Conservation (phyloP, 2,113 vertebrate genomes). For the Trochalopteron elliotii region DNA sequence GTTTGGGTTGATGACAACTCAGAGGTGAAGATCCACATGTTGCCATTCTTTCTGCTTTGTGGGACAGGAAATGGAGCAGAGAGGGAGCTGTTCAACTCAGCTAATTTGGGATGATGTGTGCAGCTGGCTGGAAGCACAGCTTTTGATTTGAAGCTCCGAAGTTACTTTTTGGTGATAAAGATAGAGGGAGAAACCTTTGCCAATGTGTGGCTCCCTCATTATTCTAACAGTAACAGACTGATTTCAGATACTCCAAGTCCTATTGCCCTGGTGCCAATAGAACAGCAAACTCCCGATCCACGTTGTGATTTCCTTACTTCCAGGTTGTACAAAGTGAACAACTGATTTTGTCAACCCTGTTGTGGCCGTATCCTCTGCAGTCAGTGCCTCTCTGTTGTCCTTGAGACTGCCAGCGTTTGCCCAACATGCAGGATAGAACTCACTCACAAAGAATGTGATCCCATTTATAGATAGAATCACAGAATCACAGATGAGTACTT, state of each 20-base stretch:
- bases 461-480: not conserved
- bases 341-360: not conserved
- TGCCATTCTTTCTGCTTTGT: not conserved
- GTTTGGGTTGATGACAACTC: not conserved
- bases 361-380: not conserved
- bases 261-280: not conserved
- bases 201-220: not conserved
- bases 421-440: not conserved
- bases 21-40: not conserved
- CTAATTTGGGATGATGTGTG: not conserved
- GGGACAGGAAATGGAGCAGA: not conserved
- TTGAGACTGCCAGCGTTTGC: not conserved
- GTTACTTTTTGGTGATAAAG: not conserved
- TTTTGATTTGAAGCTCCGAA: not conserved
- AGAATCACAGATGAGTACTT: not conserved
- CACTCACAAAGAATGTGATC: not conserved
- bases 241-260: not conserved
- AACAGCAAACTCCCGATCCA: not conserved
- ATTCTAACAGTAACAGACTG: not conserved
- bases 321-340: rapidly evolving
- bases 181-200: not conserved
- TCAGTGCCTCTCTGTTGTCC: not conserved
- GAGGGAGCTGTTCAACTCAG: not conserved
- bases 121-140: not conserved
- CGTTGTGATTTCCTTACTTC: not conserved